Base-by-base conservation (phyloP, 2,888 invertebrate species). In the Crepidodera aurea region DNA sequence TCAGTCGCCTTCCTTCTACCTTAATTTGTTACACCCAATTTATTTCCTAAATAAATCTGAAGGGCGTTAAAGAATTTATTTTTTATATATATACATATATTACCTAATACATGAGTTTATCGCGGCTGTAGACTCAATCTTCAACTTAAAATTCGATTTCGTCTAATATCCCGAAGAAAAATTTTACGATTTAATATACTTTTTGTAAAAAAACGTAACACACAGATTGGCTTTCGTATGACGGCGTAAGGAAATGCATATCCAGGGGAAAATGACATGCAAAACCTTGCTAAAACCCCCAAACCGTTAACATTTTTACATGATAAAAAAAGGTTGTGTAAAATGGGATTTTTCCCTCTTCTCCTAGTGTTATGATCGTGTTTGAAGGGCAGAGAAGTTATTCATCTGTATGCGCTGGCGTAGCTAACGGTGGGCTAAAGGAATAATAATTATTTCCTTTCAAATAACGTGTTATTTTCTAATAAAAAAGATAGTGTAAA, bases 301-400 rank as follows among this genome's bases (percentile, higher is more conserved):
- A 73, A 75, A 73, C 75, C 76, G 77, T 77, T 77, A 77, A 76
- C 74, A 76, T 76, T 77, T 67, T 78, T 77, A 75, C 77, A 77
- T 75, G 69, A 76, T 76, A 48, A 77, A 77, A 77, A 76, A 78
- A 77, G 74, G 73, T 70, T 74, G 73, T 75, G 71, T 72, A 74
- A 75, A 75, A 70, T 71, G 75, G 76, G 73, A 71, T 48, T 74
- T 65, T 65, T 58, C 64, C 54, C 64, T 58, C 55, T 55, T 63
- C 70, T 62, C 70, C 61, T 75, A 72, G 69, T 77, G 76, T 77
- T 78, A 77, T 76, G 76, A 77, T 73, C 74, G 72, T 73, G 75
- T 73, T 74, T 61, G 73, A 77, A 72, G 73, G 65, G 75, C 73
- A 65, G 71, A 71, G 73, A 75, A 68, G 65, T 78, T 77, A 77